Evolutionary conservation across 2,888 invertebrate species (phyloP).

Genomic region (Auanema sp.): DNA sequence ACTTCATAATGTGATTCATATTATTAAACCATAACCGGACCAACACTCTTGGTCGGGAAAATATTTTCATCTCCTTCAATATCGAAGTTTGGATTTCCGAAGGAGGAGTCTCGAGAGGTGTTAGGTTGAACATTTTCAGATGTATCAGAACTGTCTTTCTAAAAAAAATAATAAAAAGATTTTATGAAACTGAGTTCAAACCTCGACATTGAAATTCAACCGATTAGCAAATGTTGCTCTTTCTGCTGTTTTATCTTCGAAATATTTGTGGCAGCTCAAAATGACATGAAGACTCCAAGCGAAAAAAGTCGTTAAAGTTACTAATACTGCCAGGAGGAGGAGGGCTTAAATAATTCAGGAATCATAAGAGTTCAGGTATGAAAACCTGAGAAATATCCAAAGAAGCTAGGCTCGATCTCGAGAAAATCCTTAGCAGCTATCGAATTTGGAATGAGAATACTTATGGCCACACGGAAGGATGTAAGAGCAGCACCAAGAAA

Average conservation of each 20-base stretch:
- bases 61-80: constrained; percentile 34
- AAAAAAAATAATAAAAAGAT: not conserved
- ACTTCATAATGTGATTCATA: not conserved
- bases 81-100: constrained; percentile 35
- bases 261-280: constrained; percentile 29
- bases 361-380: too few species aligned
- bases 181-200: not conserved
- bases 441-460: too few species aligned
- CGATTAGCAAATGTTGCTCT: constrained; percentile 17
- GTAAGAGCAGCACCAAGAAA: too few species aligned
- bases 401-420: too few species aligned
- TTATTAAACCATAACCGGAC: constrained; percentile 25
- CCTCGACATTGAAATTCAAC: constrained; percentile 1
- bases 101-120: constrained; percentile 23
- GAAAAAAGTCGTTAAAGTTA: constrained; percentile 24
- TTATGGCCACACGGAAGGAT: too few species aligned
- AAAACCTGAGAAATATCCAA: too few species aligned
- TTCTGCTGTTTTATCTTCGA: constrained; percentile 29
- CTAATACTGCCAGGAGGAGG: constrained; percentile 24
- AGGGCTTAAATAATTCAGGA: constrained; percentile 23
- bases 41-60: constrained; percentile 16
- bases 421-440: too few species aligned
- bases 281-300: constrained; percentile 34
- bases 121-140: not conserved
- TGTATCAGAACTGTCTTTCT: not conserved